Percentiles rank a stretch among this genome's conserved stretches.
Evolutionary conservation across 1,140 invertebrate genomes (phyloP).

Genomic region (Holotrichia oblita): DNA sequence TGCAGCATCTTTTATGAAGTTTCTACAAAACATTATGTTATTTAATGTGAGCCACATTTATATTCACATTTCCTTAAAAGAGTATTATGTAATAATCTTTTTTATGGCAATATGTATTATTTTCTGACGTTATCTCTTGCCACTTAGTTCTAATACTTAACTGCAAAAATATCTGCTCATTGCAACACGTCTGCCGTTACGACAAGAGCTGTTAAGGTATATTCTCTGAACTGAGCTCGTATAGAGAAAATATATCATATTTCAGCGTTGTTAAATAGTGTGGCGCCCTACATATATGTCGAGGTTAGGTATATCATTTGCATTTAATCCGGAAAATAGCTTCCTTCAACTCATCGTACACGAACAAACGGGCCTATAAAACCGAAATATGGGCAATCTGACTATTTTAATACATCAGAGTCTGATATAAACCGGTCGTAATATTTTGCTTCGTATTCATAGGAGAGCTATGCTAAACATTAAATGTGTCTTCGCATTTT

Average conservation of each 20-base stretch:
- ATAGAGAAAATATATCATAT: not conserved
- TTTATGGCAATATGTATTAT: not conserved
- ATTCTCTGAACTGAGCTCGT: not conserved
- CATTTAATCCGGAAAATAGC: constrained; percentile 32
- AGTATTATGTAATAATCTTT: not conserved
- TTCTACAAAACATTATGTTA: no score
- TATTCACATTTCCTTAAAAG: no score
- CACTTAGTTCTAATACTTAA: not conserved
- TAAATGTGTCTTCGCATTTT: not conserved
- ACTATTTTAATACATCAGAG: constrained; percentile 28
- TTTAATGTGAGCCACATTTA: no score
- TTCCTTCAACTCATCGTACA: constrained; percentile 31
- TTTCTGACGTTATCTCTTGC: not conserved
- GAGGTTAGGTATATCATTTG: constrained; percentile 30
- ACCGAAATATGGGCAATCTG: constrained; percentile 36
- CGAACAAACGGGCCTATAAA: constrained; percentile 21
- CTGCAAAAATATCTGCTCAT: not conserved
- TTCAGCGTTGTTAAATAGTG: constrained; percentile 10
- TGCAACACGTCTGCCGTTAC: not conserved
- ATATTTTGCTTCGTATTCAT: constrained; percentile 19
- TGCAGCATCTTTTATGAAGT: no score
- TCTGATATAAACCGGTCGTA: constrained; percentile 24
- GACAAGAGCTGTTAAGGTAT: not conserved
- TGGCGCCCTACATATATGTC: not conserved
- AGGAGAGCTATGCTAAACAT: not conserved